A percentile compares a stretch with the other conserved stretches of the same genome.
These are phyloP conservation scores for Drosophila pegasa DNA, from an alignment of 2,888 invertebrate genomes.

Conservation along the genomic window DNA sequence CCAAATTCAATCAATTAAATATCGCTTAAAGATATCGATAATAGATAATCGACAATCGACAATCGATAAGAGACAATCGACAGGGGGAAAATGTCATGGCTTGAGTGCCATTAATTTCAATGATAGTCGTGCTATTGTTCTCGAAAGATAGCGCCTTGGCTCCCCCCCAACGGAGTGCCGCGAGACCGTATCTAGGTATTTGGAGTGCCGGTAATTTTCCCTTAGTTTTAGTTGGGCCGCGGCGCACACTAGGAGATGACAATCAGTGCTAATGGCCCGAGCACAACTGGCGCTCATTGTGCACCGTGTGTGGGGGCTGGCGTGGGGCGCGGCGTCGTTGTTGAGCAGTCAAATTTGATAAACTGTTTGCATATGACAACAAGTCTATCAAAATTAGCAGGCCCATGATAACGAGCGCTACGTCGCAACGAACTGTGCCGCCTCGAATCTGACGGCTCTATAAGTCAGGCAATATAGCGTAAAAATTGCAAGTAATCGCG, in stretches of 20 bases:
- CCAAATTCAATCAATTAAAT: not conserved
- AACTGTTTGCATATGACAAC: conserved; percentile 28
- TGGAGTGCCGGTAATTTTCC: conserved; percentile 33
- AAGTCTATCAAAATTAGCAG: conserved; percentile 48
- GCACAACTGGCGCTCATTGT: conserved; percentile 19
- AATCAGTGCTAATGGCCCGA: conserved; percentile 52
- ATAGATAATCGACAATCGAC: not conserved
- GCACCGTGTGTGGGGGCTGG: not conserved
- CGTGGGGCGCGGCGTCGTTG: not conserved
- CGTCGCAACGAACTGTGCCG: not conserved
- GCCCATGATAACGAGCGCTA: conserved; percentile 39
- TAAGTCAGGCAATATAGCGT: conserved; percentile 24
- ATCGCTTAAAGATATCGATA: conserved; percentile 4
- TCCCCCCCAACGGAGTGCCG: not conserved
- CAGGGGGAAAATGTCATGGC: not conserved
- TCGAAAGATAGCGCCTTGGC: not conserved
- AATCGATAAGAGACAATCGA: not conserved
- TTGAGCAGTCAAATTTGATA: conserved; percentile 14
- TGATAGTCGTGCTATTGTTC: not conserved
- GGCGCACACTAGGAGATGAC: not conserved
- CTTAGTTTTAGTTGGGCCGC: not conserved
- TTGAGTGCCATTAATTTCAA: conserved; percentile 11
- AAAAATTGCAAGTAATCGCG: conserved; percentile 52
- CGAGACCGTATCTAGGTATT: not conserved
- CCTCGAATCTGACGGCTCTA: conserved; percentile 39